Evolutionary conservation across 2,888 invertebrate species (phyloP), one percentile per base, ranked within the genome.

Genomic region (Scaptomyza caliginosa): DNA sequence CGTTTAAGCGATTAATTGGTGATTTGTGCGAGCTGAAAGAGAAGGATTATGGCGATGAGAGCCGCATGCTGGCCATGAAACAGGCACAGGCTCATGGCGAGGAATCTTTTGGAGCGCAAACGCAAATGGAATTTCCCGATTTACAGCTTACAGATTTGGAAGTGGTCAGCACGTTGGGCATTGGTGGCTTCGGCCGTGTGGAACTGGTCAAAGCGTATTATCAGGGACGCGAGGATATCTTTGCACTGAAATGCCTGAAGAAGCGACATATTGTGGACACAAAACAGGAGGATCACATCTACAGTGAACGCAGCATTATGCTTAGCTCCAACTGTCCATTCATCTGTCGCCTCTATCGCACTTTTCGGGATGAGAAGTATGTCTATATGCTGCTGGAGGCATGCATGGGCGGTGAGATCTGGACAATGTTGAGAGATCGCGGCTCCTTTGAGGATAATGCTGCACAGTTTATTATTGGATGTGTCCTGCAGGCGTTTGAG

Each of bases 311-410:
- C 88, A 94, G 94, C 64, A 96, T 98, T 67, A 95, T 95, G 94
- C 92, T 96, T 93, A 92, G 94, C 79, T 95, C 96, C 86, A 80
- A 90, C 5, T 89, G 88, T 10, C 91, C 92, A 0, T 92, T 92
- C 56, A 91, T 92, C 51, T 92, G 79, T 90, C 97, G 97, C 74
- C 92, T 98, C 51, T 96, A 95, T 91, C 95, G 95, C 74, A 99
- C 98, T 2, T 98, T 95, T 92, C 95, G 96, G 86, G 98, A 99
- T 91, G 93, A 93, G 55, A 98, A 98, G 89, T 98, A 96, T 90
- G 95, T 98, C 10, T 99, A 98, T 89, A 97, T 98, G 94, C 91
- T 99, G 57, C 95, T 99, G 94, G 99, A 99, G 92, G 95, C 96
- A 0, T 97, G 98, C 83, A 93, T 99, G 63, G 98, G 98, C 2